Conservation (phyloP, 2,888 invertebrate species). For the Acanthosepion pharaonis region DNA sequence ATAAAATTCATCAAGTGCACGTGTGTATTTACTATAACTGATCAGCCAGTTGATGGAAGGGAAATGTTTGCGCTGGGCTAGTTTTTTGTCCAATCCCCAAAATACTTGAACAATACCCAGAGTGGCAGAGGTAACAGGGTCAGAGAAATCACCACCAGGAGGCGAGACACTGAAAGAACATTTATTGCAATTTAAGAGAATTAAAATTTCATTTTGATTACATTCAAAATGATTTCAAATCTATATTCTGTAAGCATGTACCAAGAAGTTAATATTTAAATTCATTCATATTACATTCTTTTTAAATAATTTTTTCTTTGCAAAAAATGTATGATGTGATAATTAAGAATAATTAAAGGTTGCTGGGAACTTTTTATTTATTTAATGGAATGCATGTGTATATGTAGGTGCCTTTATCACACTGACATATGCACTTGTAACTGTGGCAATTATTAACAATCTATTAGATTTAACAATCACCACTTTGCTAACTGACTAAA, state of each 20-base stretch:
- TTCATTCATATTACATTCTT: neutral
- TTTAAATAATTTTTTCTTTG: neutral
- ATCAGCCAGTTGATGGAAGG: constrained; percentile 99
- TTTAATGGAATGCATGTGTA: too few species aligned
- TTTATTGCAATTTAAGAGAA: neutral
- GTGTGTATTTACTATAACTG: constrained; percentile 98
- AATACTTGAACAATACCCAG: constrained; percentile 99
- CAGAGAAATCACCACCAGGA: constrained; percentile 99
- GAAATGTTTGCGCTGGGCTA: constrained; percentile 99
- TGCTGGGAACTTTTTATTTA: too few species aligned
- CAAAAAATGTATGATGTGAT: too few species aligned
- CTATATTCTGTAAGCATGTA: neutral
- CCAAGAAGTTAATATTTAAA: neutral
- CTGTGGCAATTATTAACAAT: too few species aligned
- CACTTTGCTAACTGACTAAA: too few species aligned
- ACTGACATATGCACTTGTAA: too few species aligned
- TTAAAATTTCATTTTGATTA: neutral
- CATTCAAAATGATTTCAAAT: neutral
- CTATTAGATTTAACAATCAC: too few species aligned
- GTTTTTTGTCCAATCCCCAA: constrained; percentile 99
- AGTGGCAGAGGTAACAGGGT: constrained; percentile 99
- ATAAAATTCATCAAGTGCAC: constrained; percentile 98
- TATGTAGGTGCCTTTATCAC: too few species aligned
- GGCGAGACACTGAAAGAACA: constrained; percentile 84
- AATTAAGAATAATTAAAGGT: too few species aligned